phyloP scores from a whole-genome alignment of 2,888 invertebrate species.

The Ornithoptera alexandrae region DNA sequence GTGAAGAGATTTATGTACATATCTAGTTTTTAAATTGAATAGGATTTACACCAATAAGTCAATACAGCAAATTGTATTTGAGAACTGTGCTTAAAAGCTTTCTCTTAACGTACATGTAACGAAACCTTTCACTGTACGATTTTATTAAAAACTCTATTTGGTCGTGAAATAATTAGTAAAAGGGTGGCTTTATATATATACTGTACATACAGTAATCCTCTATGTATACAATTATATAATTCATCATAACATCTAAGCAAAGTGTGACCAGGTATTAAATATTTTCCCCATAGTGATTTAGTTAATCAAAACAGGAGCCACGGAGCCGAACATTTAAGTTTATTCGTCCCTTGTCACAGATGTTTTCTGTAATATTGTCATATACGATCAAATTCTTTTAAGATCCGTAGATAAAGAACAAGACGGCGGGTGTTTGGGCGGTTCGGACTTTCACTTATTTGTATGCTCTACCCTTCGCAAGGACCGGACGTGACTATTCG shows the following conservation, averaged over 20 bases:
- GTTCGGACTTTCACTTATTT: constrained; percentile 79
- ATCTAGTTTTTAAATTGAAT: too few species aligned
- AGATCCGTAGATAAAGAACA: constrained; percentile 78
- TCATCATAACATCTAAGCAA: background rate
- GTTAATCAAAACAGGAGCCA: constrained; percentile 10
- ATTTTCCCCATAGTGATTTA: background rate
- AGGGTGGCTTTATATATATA: too few species aligned
- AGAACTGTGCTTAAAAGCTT: too few species aligned
- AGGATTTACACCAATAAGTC: too few species aligned
- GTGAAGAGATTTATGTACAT: too few species aligned
- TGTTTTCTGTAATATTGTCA: constrained; percentile 77
- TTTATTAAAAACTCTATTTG: too few species aligned
- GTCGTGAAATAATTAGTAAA: too few species aligned
- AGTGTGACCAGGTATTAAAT: background rate
- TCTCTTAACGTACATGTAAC: too few species aligned
- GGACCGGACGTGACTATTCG: constrained; percentile 78
- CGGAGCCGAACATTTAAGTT: constrained; percentile 58
- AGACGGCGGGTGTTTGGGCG: constrained; percentile 72
- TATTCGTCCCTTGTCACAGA: constrained; percentile 77
- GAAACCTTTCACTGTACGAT: too few species aligned
- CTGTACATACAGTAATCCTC: too few species aligned
- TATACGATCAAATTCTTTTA: constrained; percentile 79
- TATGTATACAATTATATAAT: too few species aligned
- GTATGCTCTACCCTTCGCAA: constrained; percentile 76
- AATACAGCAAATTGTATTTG: too few species aligned